Base-by-base conservation (phyloP, 2,113 vertebrate genomes). In the Prunella himalayana region DNA sequence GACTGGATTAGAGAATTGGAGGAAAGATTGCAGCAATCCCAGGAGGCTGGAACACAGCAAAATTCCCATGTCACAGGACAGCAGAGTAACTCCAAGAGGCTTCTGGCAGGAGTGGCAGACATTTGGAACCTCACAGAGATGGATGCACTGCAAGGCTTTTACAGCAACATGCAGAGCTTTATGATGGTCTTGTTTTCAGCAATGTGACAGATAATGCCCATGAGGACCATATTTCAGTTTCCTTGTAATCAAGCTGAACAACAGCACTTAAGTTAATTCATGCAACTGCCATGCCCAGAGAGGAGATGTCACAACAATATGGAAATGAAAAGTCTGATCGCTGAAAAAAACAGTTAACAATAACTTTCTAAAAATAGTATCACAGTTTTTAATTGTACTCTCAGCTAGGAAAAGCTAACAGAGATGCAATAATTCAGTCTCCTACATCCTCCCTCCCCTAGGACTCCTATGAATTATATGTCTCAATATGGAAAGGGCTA, bases 191-290 rank as follows among this genome's bases (percentile, higher is more conserved):
- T 92, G 35, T 70, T 75, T 81, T 70, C 69, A 96, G 79, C 71
- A 45, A 11, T 1, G 1, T 93, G 94, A 90, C 92, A 94, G 79
- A 83, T 68, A 70, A 83, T 71, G 75, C 88, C 82, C 92, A 50
- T 0, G 87, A 91, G 94, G 78, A 60, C 59, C 44, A 69, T 83
- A 94, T 95, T 96, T 96, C 90, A 94, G 54, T 63, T 94, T 80
- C 71, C 75, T 66, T 45, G 79, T 96, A 93, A 97, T 96, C 92
- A 91, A 94, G 72, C 88, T 94, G 68, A 96, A 94, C 92, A 97
- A 86, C 90, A 96, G 93, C 75, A 95, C 90, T 97, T 92, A 86
- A 80, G 64, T 92, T 96, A 96, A 97, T 95, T 96, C 92, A 86
- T 81, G 71, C 64, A 86, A 81, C 76, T 96, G 90, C 76, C 86